These are phyloP conservation scores for Saguinus midas DNA, from an alignment of 2,113 vertebrate species.

Conservation along the genomic window DNA sequence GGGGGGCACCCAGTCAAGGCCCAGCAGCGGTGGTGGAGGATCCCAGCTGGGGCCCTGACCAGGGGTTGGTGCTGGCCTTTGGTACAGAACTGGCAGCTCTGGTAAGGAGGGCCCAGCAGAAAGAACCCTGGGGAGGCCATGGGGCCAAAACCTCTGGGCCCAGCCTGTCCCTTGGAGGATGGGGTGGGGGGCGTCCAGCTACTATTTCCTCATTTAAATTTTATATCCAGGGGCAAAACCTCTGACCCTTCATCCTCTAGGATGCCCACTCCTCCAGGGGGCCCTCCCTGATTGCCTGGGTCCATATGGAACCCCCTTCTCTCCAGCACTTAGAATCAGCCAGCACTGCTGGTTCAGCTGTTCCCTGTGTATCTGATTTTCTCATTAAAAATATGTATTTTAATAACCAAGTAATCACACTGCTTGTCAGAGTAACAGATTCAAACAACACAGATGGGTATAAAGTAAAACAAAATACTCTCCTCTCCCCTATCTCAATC, in stretches of 20 bases:
- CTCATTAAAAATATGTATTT: background rate
- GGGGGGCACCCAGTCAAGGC: background rate
- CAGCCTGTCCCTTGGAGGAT: background rate
- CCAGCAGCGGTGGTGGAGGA: background rate
- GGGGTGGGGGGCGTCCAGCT: background rate
- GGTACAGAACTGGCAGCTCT: background rate
- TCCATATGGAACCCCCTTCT: background rate
- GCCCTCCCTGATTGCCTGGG: background rate
- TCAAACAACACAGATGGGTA: background rate
- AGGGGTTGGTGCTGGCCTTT: background rate
- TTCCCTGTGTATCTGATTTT: background rate
- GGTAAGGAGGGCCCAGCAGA: background rate
- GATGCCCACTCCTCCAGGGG: background rate
- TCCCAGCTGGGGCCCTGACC: too few relatives aligned
- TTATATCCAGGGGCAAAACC: background rate
- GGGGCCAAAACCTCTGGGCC: background rate
- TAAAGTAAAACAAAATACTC: background rate
- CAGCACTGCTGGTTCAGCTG: background rate
- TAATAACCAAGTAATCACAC: background rate
- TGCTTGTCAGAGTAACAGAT: background rate
- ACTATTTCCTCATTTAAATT: background rate
- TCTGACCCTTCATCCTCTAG: background rate
- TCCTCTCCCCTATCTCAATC: background rate
- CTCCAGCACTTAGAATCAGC: background rate
- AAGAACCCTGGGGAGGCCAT: background rate